Evolutionary conservation across 1,140 invertebrate species (phyloP).

Genomic region (Drosophila albomicans): DNA sequence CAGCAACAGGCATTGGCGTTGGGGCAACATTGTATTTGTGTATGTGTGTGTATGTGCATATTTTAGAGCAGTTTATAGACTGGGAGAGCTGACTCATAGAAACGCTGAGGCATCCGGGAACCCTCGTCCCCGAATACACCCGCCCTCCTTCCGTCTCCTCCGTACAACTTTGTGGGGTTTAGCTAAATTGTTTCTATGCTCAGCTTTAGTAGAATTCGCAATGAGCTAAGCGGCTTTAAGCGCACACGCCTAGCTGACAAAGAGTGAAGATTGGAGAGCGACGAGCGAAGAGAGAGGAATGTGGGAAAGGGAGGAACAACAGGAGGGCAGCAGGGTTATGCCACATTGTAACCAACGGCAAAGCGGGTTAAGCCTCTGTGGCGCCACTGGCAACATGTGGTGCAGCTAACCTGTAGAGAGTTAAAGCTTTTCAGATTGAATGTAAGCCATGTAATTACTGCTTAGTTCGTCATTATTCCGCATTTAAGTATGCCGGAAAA

Average conservation of each 20-base stretch:
- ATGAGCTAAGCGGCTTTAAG: conserved; percentile 72
- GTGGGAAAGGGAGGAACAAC: conserved; percentile 6
- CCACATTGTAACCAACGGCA: conserved; percentile 20
- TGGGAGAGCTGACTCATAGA: conserved; percentile 37
- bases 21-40: conserved; percentile 27
- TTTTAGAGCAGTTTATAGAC: conserved; percentile 46
- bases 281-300: conserved; percentile 2
- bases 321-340: not conserved
- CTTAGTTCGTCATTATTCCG: conserved; percentile 17
- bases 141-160: too few relatives aligned
- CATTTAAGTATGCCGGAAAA: not conserved
- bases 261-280: not conserved
- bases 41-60: conserved; percentile 38
- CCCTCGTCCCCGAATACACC: not conserved
- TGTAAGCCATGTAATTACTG: conserved; percentile 41
- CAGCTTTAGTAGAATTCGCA: conserved; percentile 69
- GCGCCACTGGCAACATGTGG: conserved; percentile 41
- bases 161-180: conserved; percentile 19
- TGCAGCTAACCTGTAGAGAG: not conserved
- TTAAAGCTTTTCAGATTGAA: not conserved
- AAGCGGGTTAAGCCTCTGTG: conserved; percentile 39
- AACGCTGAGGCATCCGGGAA: not conserved
- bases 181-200: conserved; percentile 62
- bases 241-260: conserved; percentile 45
- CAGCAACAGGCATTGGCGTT: conserved; percentile 61